Base-by-base conservation (phyloP, 2,113 vertebrate genomes). In the Rattus norvegicus region DNA sequence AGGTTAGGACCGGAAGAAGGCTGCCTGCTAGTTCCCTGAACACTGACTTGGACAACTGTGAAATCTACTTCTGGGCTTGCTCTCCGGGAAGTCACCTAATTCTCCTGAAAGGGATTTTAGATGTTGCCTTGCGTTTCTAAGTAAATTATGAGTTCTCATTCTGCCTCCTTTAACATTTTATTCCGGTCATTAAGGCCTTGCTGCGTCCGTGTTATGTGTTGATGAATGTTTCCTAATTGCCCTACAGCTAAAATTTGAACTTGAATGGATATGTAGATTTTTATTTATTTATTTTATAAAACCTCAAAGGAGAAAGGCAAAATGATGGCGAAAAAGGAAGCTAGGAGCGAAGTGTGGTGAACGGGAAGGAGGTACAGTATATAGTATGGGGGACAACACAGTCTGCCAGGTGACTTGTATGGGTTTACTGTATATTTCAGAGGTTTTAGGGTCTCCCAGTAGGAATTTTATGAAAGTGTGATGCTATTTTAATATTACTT, bases 181-280 rank as follows among this genome's bases (percentile, higher is more conserved):
- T 96, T 94, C 24, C 14, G 43, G 80, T 95, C 72, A 47, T 92
- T 95, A 93, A 97, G 87, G 70, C 54, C 61, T 95, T 77, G 47
- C 81, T 79, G 12, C 87, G 79, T 85, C 85, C 88, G 90, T 73
- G 14, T 92, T 95, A 77, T 43, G 9, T 85, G 36, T 79, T 97
- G 90, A 94, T 91, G 88, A 96, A 87, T 95, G 86, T 61, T 92
- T 91, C 12, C 19, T 91, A 89, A 96, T 97, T 93, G 90, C 28
- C 43, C 8, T 88, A 56, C 17, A 93, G 39, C 22, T 81, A 88
- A 96, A 92, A 70, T 94, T 92, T 95, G 61, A 92, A 96, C 30
- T 92, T 72, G 72, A 95, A 79, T 95, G 61, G 30, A 77, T 93
- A 85, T 84, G 49, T 86, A 83, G 49, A 70, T 93, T 88, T 94